Conservation (phyloP, 2,797 vertebrate species). For the Muraenolepis orangiensis region DNA sequence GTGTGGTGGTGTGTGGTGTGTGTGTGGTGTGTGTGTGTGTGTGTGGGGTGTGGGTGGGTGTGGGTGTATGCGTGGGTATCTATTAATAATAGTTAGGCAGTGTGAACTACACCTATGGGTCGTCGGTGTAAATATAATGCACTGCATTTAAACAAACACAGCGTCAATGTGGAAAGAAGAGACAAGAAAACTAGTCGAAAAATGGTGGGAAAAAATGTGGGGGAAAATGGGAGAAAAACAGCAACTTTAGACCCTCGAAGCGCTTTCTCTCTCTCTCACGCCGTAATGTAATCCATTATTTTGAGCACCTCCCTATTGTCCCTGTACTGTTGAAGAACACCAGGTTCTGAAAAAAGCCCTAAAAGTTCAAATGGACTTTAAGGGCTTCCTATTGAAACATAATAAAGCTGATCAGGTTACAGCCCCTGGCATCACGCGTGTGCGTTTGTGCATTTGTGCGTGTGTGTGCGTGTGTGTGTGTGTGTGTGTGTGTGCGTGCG, state of each 20-base stretch:
- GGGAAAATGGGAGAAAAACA: too few relatives aligned
- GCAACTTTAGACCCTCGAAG: too few relatives aligned
- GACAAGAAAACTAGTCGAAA: neutral
- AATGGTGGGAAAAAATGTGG: too few relatives aligned
- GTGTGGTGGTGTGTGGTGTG: neutral
- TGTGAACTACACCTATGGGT: neutral
- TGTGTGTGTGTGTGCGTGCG: neutral
- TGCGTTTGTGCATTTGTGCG: neutral
- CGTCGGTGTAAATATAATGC: neutral
- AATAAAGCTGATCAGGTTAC: neutral
- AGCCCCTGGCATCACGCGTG: neutral
- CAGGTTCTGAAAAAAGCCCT: neutral
- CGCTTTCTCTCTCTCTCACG: neutral
- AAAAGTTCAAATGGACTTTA: neutral
- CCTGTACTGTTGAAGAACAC: neutral
- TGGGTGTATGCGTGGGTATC: neutral
- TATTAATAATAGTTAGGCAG: neutral
- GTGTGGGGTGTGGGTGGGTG: neutral
- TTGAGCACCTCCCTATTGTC: neutral
- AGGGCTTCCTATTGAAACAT: neutral
- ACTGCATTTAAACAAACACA: too few relatives aligned
- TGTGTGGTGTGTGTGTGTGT: constrained; percentile 3
- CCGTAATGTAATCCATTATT: neutral
- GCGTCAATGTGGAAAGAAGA: neutral
- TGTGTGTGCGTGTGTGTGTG: neutral